A percentile compares a stretch with the other conserved stretches of the same genome.
Conservation (phyloP, 2,113 vertebrate genomes). For the human (Homo sapiens) region DNA sequence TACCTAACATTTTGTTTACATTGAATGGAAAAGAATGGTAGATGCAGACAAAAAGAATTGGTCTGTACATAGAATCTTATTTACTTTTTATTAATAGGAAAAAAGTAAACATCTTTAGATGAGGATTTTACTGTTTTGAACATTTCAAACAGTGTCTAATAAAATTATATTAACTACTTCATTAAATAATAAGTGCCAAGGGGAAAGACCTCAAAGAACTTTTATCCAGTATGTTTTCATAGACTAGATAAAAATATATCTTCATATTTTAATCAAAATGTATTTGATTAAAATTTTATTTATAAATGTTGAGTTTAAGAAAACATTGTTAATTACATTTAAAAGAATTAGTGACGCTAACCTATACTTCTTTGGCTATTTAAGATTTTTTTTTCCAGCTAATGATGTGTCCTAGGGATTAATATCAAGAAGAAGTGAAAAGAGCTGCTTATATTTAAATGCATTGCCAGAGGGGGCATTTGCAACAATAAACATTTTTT, state of each 20-base stretch:
- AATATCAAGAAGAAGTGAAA: not conserved
- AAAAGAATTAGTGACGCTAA: not conserved
- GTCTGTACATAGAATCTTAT: not conserved
- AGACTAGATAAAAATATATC: not conserved
- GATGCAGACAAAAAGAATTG: not conserved
- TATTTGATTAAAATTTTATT: not conserved
- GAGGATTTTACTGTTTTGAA: not conserved
- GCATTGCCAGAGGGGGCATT: not conserved
- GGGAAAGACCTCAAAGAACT: not conserved
- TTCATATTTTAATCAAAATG: too few relatives aligned
- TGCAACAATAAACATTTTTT: not conserved
- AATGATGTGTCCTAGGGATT: not conserved
- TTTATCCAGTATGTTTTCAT: not conserved
- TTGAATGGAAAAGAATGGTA: constrained; percentile 36
- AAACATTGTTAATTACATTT: not conserved
- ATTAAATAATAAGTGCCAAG: not conserved
- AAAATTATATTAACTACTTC: not conserved
- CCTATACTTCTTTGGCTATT: not conserved
- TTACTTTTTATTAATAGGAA: constrained; percentile 18
- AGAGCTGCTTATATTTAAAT: not conserved
- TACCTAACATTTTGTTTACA: not conserved
- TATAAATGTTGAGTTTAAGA: not conserved
- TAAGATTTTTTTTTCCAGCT: not conserved
- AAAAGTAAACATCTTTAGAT: not conserved
- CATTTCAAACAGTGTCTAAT: not conserved